Evolutionary conservation across 2,113 vertebrate species (phyloP).

Genomic region (Paramisgurnus dabryanus): DNA sequence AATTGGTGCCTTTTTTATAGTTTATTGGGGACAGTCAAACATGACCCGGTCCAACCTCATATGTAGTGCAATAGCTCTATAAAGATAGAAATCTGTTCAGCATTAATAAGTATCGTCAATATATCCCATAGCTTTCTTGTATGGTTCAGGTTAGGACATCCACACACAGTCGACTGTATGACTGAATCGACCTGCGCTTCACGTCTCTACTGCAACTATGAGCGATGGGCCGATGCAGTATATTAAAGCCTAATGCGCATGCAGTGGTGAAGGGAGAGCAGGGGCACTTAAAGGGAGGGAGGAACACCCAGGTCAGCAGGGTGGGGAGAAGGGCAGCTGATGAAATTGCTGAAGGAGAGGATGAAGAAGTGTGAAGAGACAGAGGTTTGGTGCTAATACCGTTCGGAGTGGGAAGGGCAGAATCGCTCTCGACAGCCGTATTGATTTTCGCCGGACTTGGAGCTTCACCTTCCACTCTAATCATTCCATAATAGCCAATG

Average conservation of each 20-base stretch:
- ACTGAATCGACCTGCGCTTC: neutral
- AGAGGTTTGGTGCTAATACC: constrained; percentile 81
- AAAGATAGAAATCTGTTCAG: neutral
- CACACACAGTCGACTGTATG: neutral
- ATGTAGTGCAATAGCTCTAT: too few species aligned
- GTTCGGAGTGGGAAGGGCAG: constrained; percentile 80
- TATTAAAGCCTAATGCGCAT: constrained; percentile 43
- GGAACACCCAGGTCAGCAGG: constrained; percentile 65
- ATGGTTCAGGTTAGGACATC: neutral
- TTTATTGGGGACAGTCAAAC: too few species aligned
- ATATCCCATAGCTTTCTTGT: neutral
- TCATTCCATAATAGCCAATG: constrained; percentile 99
- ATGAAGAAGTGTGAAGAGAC: constrained; percentile 79
- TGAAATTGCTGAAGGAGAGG: constrained; percentile 73
- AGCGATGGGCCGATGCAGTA: constrained; percentile 24
- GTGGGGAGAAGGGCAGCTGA: constrained; percentile 83
- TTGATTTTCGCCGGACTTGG: constrained; percentile 99
- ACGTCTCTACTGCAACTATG: constrained; percentile 11
- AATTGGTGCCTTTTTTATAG: too few species aligned
- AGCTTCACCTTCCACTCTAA: constrained; percentile 99
- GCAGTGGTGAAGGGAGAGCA: constrained; percentile 29
- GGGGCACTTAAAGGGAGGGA: constrained; percentile 48
- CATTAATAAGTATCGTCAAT: neutral
- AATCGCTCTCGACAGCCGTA: constrained; percentile 98
- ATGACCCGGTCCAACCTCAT: too few species aligned